These are phyloP conservation scores for Drosophila teissieri DNA, from an alignment of 1,140 invertebrate genomes.

Conservation along the genomic window DNA sequence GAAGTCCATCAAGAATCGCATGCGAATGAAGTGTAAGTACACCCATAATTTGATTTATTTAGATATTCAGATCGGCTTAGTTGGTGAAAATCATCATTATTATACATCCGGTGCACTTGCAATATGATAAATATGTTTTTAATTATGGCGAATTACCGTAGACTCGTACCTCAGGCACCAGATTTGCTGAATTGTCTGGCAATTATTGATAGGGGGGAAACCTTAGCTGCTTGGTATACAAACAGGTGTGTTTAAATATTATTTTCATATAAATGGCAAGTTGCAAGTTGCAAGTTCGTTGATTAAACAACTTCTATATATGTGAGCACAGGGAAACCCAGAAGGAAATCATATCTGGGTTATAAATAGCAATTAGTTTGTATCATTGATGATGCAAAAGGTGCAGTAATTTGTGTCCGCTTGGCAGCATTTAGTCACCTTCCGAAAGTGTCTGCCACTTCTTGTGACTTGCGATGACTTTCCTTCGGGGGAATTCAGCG, in stretches of 20 bases:
- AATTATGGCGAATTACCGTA: not conserved
- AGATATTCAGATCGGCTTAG: no score
- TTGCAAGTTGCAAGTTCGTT: not conserved
- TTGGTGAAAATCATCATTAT: no score
- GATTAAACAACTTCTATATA: no score
- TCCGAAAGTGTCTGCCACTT: conserved; percentile 9
- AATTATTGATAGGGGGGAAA: not conserved
- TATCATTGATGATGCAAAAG: no score
- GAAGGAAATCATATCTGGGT: no score
- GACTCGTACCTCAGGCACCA: not conserved
- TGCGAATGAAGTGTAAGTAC: conserved; percentile 75
- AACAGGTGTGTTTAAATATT: not conserved
- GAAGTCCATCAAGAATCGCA: conserved; percentile 75
- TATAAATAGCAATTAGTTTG: not conserved
- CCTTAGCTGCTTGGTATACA: not conserved
- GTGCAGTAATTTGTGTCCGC: conserved; percentile 3
- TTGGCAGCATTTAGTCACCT: conserved; percentile 14
- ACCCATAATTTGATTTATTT: no score
- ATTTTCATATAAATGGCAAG: not conserved
- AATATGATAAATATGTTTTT: no score
- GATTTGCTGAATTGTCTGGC: not conserved
- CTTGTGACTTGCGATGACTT: conserved; percentile 19
- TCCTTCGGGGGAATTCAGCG: conserved; percentile 4
- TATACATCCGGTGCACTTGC: no score
- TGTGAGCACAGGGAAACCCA: not conserved